Evolutionary conservation across 1,140 invertebrate genomes (phyloP).

Genomic region (Spodoptera frugiperda): DNA sequence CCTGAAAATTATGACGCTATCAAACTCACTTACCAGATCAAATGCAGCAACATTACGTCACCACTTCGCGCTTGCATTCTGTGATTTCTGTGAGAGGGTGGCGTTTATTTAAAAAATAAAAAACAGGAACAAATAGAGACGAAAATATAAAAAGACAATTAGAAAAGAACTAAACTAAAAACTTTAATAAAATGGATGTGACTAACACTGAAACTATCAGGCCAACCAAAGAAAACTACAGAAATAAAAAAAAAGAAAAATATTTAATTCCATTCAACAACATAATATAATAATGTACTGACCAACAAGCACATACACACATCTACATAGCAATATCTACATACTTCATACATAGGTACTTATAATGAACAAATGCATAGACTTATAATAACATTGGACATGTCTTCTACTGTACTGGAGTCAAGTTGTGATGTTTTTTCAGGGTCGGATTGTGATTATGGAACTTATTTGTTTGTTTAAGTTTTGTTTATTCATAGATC

Average conservation of each 20-base stretch:
- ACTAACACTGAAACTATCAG: too few relatives aligned
- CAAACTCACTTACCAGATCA: too few relatives aligned
- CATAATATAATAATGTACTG: constrained; percentile 10
- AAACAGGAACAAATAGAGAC: too few relatives aligned
- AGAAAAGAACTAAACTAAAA: too few relatives aligned
- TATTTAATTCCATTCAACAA: constrained; percentile 34
- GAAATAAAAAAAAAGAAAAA: constrained; percentile 39
- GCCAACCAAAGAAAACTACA: constrained; percentile 15
- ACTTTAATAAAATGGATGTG: too few relatives aligned
- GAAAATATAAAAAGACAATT: too few relatives aligned
- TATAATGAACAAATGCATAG: constrained; percentile 38
- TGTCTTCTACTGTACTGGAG: neutral
- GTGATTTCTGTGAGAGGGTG: too few relatives aligned
- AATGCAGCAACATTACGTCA: too few relatives aligned
- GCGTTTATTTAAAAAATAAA: too few relatives aligned
- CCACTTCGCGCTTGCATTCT: too few relatives aligned
- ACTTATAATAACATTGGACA: constrained; percentile 29
- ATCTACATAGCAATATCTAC: constrained; percentile 13
- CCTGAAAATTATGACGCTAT: too few relatives aligned
- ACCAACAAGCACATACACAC: constrained; percentile 10
- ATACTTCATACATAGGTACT: constrained; percentile 13
- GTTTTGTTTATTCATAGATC: too few relatives aligned
- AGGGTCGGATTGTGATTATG: neutral
- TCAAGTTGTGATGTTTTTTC: neutral
- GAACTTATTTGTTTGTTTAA: neutral